Conservation (phyloP, 2,113 vertebrate genomes). For the Aythya baeri region DNA sequence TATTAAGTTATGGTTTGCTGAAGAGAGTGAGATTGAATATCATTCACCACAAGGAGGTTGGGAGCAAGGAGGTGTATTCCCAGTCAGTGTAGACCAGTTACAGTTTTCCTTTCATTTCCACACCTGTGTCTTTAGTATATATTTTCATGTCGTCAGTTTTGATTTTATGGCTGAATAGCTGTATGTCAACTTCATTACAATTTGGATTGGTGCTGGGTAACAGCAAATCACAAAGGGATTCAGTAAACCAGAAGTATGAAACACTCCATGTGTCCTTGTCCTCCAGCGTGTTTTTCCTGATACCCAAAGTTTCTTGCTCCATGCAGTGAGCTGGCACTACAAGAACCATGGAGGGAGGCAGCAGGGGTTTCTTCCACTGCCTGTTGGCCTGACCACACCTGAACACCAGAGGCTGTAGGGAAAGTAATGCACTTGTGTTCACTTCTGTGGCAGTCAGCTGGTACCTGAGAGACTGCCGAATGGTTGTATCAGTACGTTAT, state of each 20-base stretch:
- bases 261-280: neutral
- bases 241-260: neutral
- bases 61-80: neutral
- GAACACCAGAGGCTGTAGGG: neutral
- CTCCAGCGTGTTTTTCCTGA: neutral
- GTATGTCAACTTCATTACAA: neutral
- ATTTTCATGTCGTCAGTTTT: neutral
- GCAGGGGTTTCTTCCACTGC: neutral
- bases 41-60: neutral
- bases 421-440: neutral
- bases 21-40: neutral
- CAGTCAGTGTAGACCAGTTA: neutral
- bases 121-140: neutral
- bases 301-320: neutral
- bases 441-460: neutral
- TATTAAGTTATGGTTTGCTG: neutral
- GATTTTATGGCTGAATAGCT: neutral
- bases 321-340: neutral
- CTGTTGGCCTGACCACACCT: neutral
- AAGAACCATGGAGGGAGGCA: neutral
- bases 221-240: neutral
- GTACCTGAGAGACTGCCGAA: neutral
- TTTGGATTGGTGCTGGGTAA: neutral
- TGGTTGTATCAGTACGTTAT: neutral
- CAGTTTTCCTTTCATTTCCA: neutral